Conservation (phyloP, 1,140 invertebrate species). For the Cataglyphis hispanica region DNA sequence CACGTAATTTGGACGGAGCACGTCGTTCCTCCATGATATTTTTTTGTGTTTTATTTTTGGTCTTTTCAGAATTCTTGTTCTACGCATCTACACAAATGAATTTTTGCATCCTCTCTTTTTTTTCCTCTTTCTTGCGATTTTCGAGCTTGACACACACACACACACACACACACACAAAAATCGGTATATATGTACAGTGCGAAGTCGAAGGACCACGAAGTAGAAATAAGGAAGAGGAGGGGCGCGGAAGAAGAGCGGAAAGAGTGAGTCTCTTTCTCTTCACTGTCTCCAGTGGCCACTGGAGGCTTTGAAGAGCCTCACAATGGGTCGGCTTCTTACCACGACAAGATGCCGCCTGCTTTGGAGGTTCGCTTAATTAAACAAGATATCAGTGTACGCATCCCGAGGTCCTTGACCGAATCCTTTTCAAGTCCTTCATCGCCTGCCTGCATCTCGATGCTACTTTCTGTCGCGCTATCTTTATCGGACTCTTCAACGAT, state of each 20-base stretch:
- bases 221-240: neutral
- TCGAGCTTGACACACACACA: neutral
- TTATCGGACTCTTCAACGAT: conserved; percentile 66
- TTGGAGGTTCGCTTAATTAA: conserved; percentile 79
- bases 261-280: conserved; percentile 1
- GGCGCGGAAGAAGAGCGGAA: neutral
- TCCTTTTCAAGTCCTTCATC: conserved; percentile 70
- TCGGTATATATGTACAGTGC: neutral
- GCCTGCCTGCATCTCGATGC: conserved; percentile 14
- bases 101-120: neutral
- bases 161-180: conserved; percentile 15
- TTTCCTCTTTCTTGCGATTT: neutral
- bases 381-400: conserved; percentile 79
- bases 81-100: conserved; percentile 1
- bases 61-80: neutral
- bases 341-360: conserved; percentile 70
- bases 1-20: conserved; percentile 61
- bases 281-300: conserved; percentile 29
- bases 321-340: conserved; percentile 73
- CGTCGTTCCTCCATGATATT: conserved; percentile 34
- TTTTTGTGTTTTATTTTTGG: conserved; percentile 36
- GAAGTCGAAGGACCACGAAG: conserved; percentile 18
- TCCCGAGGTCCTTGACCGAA: conserved; percentile 47
- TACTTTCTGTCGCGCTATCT: conserved; percentile 7
- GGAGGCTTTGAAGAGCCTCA: conserved; percentile 70